phyloP scores from a whole-genome alignment of 2,888 invertebrate species.

The Myopa tessellatipennis region DNA sequence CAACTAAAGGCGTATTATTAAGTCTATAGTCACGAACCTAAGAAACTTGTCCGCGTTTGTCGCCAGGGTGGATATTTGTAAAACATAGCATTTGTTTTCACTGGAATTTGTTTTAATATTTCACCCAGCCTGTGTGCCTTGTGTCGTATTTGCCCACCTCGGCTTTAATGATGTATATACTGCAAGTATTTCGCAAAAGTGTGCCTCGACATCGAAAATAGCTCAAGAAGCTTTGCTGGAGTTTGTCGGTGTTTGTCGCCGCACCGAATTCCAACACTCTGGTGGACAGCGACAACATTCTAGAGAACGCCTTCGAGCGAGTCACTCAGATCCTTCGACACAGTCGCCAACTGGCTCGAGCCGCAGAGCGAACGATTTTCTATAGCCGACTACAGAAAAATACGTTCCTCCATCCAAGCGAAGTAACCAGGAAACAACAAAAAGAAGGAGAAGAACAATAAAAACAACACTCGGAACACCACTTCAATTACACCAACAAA shows the following conservation, averaged over 20 bases:
- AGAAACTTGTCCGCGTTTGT: no score
- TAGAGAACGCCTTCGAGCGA: not conserved
- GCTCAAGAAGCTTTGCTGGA: not conserved
- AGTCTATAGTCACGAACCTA: no score
- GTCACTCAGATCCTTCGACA: not conserved
- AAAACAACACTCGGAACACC: not conserved
- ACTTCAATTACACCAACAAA: not conserved
- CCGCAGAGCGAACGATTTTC: constrained; percentile 30
- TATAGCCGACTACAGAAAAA: constrained; percentile 36
- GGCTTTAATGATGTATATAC: not conserved
- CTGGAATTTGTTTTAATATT: not conserved
- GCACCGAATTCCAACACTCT: not conserved
- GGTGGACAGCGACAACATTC: constrained; percentile 20
- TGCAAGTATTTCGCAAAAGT: not conserved
- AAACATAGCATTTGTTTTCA: no score
- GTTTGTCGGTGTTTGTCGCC: not conserved
- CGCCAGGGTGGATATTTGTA: no score
- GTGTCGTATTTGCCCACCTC: constrained; percentile 2
- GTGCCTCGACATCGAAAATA: constrained; percentile 21
- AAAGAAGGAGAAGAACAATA: no score
- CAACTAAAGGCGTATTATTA: no score
- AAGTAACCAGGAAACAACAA: not conserved
- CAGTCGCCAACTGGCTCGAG: constrained; percentile 29
- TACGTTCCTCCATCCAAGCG: constrained; percentile 26
- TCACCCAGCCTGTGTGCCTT: not conserved